phyloP scores from a whole-genome alignment of 2,113 vertebrate genomes.

The Vulpes vulpes region DNA sequence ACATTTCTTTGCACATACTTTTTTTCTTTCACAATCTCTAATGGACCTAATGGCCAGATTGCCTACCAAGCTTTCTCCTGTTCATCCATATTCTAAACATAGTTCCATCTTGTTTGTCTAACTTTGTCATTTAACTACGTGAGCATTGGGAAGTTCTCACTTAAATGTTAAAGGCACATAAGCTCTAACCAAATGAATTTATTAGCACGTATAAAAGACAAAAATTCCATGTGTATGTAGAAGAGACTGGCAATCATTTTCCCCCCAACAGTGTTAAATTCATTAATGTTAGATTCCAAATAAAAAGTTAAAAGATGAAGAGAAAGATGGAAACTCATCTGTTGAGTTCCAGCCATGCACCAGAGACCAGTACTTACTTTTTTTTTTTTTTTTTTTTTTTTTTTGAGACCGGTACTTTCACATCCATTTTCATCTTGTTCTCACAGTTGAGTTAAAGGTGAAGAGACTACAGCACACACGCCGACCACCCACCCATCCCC shows the following conservation, averaged over 20 bases:
- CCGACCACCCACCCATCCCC: neutral
- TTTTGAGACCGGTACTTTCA: neutral
- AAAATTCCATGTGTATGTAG: neutral
- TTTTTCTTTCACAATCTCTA: neutral
- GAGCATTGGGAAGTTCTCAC: neutral
- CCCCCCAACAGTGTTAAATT: neutral
- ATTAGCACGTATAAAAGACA: neutral
- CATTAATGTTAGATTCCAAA: neutral
- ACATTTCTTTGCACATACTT: neutral
- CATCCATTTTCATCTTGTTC: neutral
- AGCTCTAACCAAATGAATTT: neutral
- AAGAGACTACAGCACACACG: neutral
- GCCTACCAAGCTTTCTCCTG: neutral
- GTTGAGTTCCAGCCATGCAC: neutral
- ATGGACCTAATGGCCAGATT: neutral
- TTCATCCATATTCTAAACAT: neutral
- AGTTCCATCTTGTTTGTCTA: neutral
- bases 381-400: no score
- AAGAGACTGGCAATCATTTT: neutral
- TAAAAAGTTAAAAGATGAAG: neutral
- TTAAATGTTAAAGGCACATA: neutral
- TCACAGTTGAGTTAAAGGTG: neutral
- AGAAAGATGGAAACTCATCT: neutral
- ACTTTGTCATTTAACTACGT: neutral
- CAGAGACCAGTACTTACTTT: neutral